phyloP scores from a whole-genome alignment of 64 coral and sea anemone genomes.

The Pocillopora damicornis region DNA sequence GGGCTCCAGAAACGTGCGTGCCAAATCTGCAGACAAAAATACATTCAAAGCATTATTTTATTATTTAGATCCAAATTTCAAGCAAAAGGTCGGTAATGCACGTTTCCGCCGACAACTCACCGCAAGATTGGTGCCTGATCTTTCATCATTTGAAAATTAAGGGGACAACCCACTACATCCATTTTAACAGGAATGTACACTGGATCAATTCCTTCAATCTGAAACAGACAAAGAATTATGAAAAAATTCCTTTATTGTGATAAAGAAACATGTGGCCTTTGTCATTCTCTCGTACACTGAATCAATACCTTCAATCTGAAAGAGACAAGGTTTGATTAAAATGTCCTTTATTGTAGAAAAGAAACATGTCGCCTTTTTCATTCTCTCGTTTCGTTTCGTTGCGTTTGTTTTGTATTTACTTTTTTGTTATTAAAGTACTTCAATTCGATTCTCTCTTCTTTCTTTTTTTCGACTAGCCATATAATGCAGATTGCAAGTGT shows the following conservation, averaged over 20 bases:
- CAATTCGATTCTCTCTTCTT: too few relatives aligned
- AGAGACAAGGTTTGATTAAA: not conserved
- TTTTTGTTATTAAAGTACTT: too few relatives aligned
- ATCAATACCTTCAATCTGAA: constrained; percentile 86
- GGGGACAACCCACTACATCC: constrained; percentile 85
- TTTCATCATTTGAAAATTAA: constrained; percentile 99
- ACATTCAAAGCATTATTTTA: too few relatives aligned
- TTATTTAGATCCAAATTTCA: not conserved
- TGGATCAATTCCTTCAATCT: constrained; percentile 92
- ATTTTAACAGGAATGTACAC: constrained; percentile 74
- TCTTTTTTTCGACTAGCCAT: too few relatives aligned
- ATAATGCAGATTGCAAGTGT: too few relatives aligned
- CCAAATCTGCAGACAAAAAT: constrained; percentile 69
- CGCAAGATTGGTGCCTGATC: constrained; percentile 85
- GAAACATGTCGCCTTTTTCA: too few relatives aligned
- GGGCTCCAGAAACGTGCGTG: constrained; percentile 89
- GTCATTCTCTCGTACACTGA: not conserved
- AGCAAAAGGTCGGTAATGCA: not conserved
- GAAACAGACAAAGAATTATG: not conserved
- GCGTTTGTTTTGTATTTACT: too few relatives aligned
- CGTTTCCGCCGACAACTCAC: constrained; percentile 3
- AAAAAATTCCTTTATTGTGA: too few relatives aligned
- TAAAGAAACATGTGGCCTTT: too few relatives aligned
- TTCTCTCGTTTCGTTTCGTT: too few relatives aligned
- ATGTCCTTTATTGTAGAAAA: too few relatives aligned